These are phyloP conservation scores for Gadopsis bispinosus DNA, from an alignment of 2,797 vertebrate genomes.

Conservation along the genomic window DNA sequence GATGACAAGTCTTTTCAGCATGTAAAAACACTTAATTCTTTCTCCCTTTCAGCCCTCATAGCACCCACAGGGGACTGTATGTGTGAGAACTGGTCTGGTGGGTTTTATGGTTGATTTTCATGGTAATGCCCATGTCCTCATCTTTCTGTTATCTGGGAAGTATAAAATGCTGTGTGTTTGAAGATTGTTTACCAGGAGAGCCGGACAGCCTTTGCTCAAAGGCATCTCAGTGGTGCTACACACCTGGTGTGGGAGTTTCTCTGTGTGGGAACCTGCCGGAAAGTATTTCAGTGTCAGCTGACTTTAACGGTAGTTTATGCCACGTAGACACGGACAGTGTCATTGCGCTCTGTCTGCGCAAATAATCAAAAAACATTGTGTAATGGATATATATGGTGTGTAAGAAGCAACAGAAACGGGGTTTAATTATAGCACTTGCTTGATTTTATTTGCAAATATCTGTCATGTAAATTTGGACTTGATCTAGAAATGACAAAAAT, in stretches of 20 bases:
- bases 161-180: neutral
- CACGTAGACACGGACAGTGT: neutral
- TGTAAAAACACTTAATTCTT: conserved; percentile 43
- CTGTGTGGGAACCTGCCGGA: neutral
- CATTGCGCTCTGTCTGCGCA: neutral
- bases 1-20: conserved; percentile 24
- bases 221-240: neutral
- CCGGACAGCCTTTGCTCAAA: conserved; percentile 5
- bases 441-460: neutral
- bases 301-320: neutral
- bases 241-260: neutral
- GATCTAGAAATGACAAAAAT: no score
- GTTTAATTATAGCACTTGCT: neutral
- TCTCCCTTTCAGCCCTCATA: neutral
- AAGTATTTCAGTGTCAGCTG: neutral
- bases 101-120: conserved; percentile 36
- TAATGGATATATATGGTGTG: neutral
- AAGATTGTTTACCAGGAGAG: conserved; percentile 3
- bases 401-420: neutral
- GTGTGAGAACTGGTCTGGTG: conserved; percentile 49
- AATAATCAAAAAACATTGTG: neutral
- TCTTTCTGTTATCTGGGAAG: conserved; percentile 19
- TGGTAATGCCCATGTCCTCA: conserved; percentile 35
- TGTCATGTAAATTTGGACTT: neutral
- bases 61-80: conserved; percentile 2